Base-by-base conservation (phyloP, 2,797 vertebrate species). In the Prunella strophiata region DNA sequence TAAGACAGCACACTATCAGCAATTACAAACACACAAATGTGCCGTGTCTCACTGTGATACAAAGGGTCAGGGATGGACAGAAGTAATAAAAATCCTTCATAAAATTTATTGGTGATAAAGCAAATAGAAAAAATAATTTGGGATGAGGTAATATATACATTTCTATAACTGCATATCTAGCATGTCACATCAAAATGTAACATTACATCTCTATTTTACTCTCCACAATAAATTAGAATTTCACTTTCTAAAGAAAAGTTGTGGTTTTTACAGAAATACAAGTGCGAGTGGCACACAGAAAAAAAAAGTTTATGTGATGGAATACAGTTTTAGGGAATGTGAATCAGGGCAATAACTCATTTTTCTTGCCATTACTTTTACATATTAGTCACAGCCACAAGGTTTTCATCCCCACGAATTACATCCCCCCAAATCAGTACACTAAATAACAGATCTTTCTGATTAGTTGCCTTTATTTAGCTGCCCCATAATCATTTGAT, bases 391-490 rank as follows among this genome's bases (percentile, higher is more conserved):
- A 90, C 61, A 84, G 50, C 42, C 85, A 86, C 85, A 67, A 86
- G 42, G 38, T 84, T 91, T 91, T 86, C 42, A 73, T 17, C 48
- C 70, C 51, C 52, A 16, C 7, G 2, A 50, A 91, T 82, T 79
- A 32, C 74, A 91, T 63, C 32, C n/a, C 62, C 63, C 67, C 48
- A 0, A 93, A 86, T 90, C 70, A 86, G 51, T 78, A 55, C 48
- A 79, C 42, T 86, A 70, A 93, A 89, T 77, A 61, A 93, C 74
- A 70, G 76, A 91, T 20, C 47, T 52, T 93, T 83, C 73, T 78
- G 89, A 88, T 86, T 72, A 84, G 62, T 47, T 88, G 40, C 30
- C 88, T 76, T 94, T 89, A 52, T 93, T 90, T 88, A 93, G 63
- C 40, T 9, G 3, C 55, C 54, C 88, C 55, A 85, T 73, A 84